A percentile compares a stretch with the other conserved stretches of the same genome.
phyloP scores from a whole-genome alignment of 2,113 vertebrate genomes.

The Plestiodon gilberti region DNA sequence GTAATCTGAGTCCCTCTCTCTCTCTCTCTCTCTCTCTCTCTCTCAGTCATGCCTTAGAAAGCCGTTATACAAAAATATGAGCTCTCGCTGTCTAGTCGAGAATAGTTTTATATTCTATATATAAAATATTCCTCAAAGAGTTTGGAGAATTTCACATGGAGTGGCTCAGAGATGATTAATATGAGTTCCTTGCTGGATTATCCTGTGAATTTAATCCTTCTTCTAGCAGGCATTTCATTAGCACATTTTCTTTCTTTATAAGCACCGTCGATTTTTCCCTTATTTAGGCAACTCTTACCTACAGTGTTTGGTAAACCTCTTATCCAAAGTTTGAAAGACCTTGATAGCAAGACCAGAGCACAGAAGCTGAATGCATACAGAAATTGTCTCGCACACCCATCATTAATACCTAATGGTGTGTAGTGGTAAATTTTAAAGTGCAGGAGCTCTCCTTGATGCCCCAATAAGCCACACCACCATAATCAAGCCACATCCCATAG shows the following conservation, averaged over 20 bases:
- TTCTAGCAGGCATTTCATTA: conserved; percentile 22
- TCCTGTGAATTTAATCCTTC: background rate
- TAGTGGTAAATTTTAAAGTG: background rate
- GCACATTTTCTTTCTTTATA: background rate
- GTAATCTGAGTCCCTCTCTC: conserved; percentile 64
- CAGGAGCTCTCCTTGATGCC: too few species aligned
- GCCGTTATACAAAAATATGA: conserved; percentile 66
- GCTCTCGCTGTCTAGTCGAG: conserved; percentile 13
- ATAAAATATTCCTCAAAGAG: conserved; percentile 51
- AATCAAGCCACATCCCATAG: too few species aligned
- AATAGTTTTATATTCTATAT: conserved; percentile 38
- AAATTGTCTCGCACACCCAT: background rate
- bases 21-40: conserved; percentile 18
- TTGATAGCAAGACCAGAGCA: too few species aligned
- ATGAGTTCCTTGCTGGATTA: background rate
- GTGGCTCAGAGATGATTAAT: background rate
- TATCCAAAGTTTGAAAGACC: too few species aligned
- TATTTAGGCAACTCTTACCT: background rate
- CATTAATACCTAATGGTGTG: background rate
- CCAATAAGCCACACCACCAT: too few species aligned
- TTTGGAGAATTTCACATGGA: conserved; percentile 20
- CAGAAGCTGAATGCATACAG: background rate
- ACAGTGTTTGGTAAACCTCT: background rate
- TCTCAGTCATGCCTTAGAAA: conserved; percentile 69
- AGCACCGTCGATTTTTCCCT: background rate